These are phyloP conservation scores for Callinectes sapidus DNA, from an alignment of 2,888 invertebrate species.

Conservation along the genomic window DNA sequence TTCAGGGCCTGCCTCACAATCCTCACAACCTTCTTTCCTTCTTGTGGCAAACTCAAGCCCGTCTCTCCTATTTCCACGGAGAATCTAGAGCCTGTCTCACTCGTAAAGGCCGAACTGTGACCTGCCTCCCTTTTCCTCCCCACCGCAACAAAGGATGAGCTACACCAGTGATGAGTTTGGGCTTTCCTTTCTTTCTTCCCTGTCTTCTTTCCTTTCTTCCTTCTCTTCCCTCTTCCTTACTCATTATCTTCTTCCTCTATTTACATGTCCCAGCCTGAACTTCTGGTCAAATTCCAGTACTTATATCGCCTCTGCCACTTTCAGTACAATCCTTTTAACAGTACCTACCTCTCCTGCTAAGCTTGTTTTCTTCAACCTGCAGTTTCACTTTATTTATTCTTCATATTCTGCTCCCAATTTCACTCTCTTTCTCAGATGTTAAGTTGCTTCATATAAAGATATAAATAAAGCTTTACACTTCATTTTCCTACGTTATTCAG, in stretches of 20 bases:
- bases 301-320: background rate
- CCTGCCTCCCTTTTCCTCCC: background rate
- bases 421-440: background rate
- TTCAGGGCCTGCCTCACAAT: background rate
- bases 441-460: background rate
- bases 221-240: background rate
- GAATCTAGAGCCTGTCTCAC: background rate
- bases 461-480: background rate
- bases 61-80: background rate
- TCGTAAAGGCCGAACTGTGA: background rate
- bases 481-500: background rate
- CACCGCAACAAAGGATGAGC: background rate
- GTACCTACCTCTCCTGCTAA: background rate
- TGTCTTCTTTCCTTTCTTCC: background rate
- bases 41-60: background rate
- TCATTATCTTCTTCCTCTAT: background rate
- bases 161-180: too few species aligned
- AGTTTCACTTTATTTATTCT: background rate
- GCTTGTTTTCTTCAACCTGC: background rate
- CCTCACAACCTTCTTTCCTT: background rate
- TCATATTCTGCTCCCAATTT: background rate
- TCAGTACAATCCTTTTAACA: background rate
- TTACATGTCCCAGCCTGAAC: background rate
- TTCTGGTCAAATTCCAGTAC: background rate
- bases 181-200: too few species aligned